These are phyloP conservation scores for Oxycera nigricornis DNA, from an alignment of 2,888 invertebrate genomes.

Conservation along the genomic window DNA sequence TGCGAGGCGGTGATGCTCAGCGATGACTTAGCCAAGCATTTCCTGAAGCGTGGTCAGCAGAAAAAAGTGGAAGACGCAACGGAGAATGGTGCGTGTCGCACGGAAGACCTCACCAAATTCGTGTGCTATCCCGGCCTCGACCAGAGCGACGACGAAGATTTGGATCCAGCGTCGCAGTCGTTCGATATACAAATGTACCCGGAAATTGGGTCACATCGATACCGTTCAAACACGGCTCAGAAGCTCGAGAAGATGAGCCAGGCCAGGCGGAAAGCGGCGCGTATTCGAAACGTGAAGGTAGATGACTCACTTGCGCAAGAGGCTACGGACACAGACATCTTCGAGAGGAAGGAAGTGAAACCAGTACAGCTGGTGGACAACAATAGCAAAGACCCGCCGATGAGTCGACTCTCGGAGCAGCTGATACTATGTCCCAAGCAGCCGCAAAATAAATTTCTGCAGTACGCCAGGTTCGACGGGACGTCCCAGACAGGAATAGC, in stretches of 20 bases:
- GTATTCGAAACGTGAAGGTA: constrained; percentile 79
- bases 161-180: constrained; percentile 71
- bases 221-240: constrained; percentile 87
- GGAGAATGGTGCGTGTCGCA: constrained; percentile 47
- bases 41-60: constrained; percentile 56
- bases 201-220: constrained; percentile 70
- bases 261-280: constrained; percentile 80
- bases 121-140: constrained; percentile 80
- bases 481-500: constrained; percentile 80
- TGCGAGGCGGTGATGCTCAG: constrained; percentile 91
- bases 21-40: constrained; percentile 76
- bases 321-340: constrained; percentile 61
- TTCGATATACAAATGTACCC: constrained; percentile 79
- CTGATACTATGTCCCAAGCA: constrained; percentile 78
- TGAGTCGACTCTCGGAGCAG: constrained; percentile 76
- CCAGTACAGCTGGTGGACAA: constrained; percentile 55
- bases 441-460: constrained; percentile 85
- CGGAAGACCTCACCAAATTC: constrained; percentile 60
- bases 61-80: not conserved
- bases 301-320: constrained; percentile 66
- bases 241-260: constrained; percentile 88
- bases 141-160: constrained; percentile 80
- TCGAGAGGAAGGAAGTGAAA: constrained; percentile 43
- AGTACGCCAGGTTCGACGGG: constrained; percentile 92
- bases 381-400: constrained; percentile 50